Evolutionary conservation across 2,797 vertebrate species (phyloP).

Genomic region (Scyliorhinus canicula): DNA sequence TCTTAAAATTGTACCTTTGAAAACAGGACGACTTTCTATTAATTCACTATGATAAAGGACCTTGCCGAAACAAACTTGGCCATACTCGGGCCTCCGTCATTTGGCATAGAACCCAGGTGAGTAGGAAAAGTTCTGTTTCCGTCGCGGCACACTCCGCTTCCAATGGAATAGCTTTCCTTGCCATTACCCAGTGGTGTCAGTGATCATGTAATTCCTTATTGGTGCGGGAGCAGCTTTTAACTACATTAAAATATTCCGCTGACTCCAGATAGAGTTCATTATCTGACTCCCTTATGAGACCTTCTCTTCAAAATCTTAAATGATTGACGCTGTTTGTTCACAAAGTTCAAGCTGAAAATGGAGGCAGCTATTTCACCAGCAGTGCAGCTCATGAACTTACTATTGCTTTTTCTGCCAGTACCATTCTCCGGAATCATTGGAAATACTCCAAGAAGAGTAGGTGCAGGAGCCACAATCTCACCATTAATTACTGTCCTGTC

Average conservation of each 20-base stretch:
- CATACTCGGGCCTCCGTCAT: slow-evolving; percentile 97
- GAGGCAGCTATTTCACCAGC: neutral
- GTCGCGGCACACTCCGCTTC: neutral
- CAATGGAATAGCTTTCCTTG: neutral
- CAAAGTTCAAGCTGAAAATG: neutral
- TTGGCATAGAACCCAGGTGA: slow-evolving; percentile 98
- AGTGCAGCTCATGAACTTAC: neutral
- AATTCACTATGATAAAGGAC: slow-evolving; percentile 97
- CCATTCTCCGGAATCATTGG: neutral
- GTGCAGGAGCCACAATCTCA: neutral
- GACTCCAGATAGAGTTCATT: neutral
- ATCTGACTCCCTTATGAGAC: neutral
- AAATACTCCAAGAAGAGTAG: neutral
- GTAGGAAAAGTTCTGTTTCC: slow-evolving; percentile 39
- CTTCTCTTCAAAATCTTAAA: neutral
- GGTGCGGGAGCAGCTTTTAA: neutral
- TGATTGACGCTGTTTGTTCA: neutral
- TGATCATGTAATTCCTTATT: neutral
- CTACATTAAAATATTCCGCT: neutral
- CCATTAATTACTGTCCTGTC: neutral
- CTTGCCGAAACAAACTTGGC: slow-evolving; percentile 95
- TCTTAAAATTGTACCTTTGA: neutral
- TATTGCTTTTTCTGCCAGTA: neutral
- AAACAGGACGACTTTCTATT: slow-evolving; percentile 92
- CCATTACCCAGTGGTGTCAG: neutral